Evolutionary conservation across 2,113 vertebrate genomes (phyloP), one percentile per base, ranked within the genome.

Genomic region (Oophaga pumilio): DNA sequence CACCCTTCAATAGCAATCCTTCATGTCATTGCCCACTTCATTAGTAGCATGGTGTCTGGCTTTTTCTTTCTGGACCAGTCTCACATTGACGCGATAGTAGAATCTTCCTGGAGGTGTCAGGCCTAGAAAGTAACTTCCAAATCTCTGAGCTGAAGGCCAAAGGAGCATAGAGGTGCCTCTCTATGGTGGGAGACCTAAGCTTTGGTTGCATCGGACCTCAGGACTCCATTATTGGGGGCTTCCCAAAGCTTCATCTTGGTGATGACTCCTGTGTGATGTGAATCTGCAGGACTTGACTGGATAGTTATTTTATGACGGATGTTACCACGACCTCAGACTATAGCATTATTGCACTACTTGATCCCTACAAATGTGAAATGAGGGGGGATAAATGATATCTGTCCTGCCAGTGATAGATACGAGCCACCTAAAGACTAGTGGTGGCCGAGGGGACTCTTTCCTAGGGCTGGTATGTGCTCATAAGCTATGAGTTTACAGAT

Each of bases 1-100:
- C 73, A 1, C 64, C 57, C 18, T 33, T 6, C 43, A 80, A 4
- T 18, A 5, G 22, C 15, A n/a, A 50, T 50, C 85, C 10, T 14
- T 14, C 77, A 28, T 60, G 5, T 69, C 87, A 50, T 77, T 49
- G 81, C 14, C 81, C 86, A 85, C 57, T 13, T 81, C 57, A 81
- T 20, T 49, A 52, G 22, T 77, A 56, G 22, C 4, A 50, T 15
- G 71, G 28, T 73, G 62, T n/a, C n/a, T 64, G 20, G 57, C 26
- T 1, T 43, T 43, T 43, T 71, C 26, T 71, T 28, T 71, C 12
- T 33, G 26, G 68, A 28, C 8, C 17, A 20, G 33, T 50, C 33
- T 49, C 17, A 7, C 4, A 43, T 73, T 49, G 33, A 17, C 9
- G 15, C 14, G 15, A 43, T 73, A 73, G 9, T 1, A 17, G 69